Percentiles rank a stretch among this genome's conserved stretches.
These are phyloP conservation scores for Pristionchus fissidentatus DNA, from an alignment of 2,888 invertebrate species.

Conservation along the genomic window DNA sequence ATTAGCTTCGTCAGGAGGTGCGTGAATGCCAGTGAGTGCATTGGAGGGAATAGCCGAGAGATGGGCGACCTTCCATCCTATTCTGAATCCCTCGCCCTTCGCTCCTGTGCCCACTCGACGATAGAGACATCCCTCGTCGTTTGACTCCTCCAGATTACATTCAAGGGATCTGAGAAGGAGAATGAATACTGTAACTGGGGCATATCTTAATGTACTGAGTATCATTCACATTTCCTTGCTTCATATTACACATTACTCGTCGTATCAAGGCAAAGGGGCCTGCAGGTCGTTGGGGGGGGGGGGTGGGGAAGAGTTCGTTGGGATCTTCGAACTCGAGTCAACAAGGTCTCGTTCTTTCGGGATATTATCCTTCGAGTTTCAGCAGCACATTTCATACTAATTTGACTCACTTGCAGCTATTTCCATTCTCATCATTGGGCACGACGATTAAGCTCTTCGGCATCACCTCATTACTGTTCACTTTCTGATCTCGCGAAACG, in stretches of 20 bases:
- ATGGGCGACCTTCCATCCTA: slow-evolving; percentile 56
- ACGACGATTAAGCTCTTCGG: slow-evolving; percentile 2
- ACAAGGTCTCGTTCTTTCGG: no score
- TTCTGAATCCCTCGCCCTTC: slow-evolving; percentile 58
- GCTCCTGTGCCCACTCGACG: slow-evolving; percentile 59
- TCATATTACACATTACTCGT: no score
- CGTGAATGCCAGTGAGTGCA: slow-evolving; percentile 61
- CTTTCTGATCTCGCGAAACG: neutral
- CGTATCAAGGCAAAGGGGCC: no score
- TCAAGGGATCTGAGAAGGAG: slow-evolving; percentile 54
- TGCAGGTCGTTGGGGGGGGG: no score
- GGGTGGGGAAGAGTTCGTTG: no score
- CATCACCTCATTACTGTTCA: neutral
- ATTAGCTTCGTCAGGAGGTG: slow-evolving; percentile 50
- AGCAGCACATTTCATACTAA: neutral
- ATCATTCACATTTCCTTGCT: neutral
- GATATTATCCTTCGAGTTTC: no score
- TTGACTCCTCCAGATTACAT: slow-evolving; percentile 56
- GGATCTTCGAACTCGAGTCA: no score
- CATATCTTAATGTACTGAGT: neutral
- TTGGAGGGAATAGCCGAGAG: slow-evolving; percentile 55
- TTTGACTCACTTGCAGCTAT: neutral
- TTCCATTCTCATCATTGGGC: slow-evolving; percentile 1
- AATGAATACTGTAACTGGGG: neutral
- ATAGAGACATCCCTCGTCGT: slow-evolving; percentile 59